Percentiles rank a stretch among this genome's conserved stretches.
phyloP scores from a whole-genome alignment of 2,797 vertebrate species.

The Linurgus olivaceus region DNA sequence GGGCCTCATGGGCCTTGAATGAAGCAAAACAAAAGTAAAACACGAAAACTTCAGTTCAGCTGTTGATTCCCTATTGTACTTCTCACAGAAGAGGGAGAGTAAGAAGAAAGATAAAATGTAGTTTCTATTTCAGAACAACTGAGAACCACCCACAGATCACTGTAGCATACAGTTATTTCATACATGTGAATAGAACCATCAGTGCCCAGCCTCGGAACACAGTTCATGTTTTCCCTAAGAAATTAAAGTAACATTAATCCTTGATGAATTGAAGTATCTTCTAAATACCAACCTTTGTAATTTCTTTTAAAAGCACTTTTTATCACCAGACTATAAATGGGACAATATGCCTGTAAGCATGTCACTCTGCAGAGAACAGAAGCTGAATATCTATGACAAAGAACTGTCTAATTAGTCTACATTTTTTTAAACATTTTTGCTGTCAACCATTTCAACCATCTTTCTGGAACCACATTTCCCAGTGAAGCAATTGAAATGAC shows the following conservation, averaged over 20 bases:
- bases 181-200: background rate
- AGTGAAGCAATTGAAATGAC: conserved; percentile 56
- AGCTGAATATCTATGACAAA: conserved; percentile 40
- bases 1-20: background rate
- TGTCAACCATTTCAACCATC: conserved; percentile 50
- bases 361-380: conserved; percentile 28
- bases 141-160: background rate
- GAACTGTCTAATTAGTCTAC: conserved; percentile 57
- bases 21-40: background rate
- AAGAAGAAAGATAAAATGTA: background rate
- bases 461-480: conserved; percentile 63
- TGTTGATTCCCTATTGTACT: background rate
- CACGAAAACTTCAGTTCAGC: background rate
- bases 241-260: conserved; percentile 32
- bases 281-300: conserved; percentile 8
- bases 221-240: background rate
- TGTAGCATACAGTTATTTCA: background rate
- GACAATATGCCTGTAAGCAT: background rate
- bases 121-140: background rate
- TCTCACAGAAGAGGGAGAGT: background rate
- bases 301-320: conserved; percentile 33
- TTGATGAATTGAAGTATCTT: background rate
- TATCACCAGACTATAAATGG: background rate
- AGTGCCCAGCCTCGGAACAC: background rate
- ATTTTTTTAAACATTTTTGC: conserved; percentile 63